phyloP scores from a whole-genome alignment of 2,888 invertebrate species.

The Autographa gamma region DNA sequence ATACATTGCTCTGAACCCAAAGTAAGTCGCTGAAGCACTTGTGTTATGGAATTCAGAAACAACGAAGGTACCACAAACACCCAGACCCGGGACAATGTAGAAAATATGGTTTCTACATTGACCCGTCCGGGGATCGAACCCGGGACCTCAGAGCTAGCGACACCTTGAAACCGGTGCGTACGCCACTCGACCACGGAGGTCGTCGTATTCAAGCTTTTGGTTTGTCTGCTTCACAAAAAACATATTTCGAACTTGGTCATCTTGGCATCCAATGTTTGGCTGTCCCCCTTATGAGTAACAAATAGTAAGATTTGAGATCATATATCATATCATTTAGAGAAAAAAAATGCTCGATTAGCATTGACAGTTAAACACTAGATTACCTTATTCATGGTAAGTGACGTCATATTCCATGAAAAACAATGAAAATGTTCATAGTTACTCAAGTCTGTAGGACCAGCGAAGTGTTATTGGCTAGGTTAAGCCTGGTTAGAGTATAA shows the following conservation, averaged over 20 bases:
- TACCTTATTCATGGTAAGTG: neutral
- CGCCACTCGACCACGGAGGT: too few species aligned
- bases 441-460: too few species aligned
- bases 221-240: neutral
- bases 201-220: too few species aligned
- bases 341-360: neutral
- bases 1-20: too few species aligned
- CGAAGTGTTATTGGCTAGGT: neutral
- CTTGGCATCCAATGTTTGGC: neutral
- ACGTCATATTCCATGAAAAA: neutral
- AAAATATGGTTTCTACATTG: too few species aligned
- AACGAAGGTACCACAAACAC: too few species aligned
- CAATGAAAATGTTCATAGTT: neutral
- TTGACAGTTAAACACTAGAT: neutral
- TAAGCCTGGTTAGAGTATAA: conserved; percentile 2
- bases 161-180: too few species aligned
- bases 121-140: too few species aligned
- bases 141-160: too few species aligned
- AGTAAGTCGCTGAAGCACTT: too few species aligned
- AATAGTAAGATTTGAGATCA: neutral
- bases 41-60: too few species aligned
- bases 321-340: neutral
- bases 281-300: neutral
- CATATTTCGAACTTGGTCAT: neutral
- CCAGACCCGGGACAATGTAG: too few species aligned